Evolutionary conservation across 2,888 invertebrate genomes (phyloP).

Genomic region (Tenthredo distinguenda): DNA sequence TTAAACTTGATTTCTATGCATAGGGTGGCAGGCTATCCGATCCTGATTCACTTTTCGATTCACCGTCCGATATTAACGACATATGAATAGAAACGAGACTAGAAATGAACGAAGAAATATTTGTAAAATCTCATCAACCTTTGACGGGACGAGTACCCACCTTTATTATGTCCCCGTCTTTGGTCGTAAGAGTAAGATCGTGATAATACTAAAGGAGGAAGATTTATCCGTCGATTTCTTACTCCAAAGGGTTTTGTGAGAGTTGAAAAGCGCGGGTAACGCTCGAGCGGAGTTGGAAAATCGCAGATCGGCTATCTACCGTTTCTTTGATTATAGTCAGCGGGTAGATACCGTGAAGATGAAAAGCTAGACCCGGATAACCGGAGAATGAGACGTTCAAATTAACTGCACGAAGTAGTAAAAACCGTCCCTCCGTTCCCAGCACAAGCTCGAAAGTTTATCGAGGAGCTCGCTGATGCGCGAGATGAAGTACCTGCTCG

Average conservation of each 20-base stretch:
- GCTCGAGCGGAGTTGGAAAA: not conserved
- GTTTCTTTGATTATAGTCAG: conserved; percentile 26
- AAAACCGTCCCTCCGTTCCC: not conserved
- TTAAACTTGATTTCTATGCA: conserved; percentile 29
- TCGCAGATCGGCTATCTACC: conserved; percentile 25
- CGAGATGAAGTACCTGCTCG: not conserved
- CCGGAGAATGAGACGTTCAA: conserved; percentile 4
- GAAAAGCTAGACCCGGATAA: not conserved
- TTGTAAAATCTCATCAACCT: not conserved
- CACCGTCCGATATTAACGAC: not conserved
- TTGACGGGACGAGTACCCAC: not conserved
- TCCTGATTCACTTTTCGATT: not conserved
- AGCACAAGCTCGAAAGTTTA: conserved; percentile 14
- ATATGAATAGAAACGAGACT: not conserved
- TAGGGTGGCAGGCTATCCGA: not conserved
- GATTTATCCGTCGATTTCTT: conserved; percentile 11
- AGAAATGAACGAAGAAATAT: not conserved
- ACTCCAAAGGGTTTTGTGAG: not conserved
- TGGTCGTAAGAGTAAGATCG: not conserved
- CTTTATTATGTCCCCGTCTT: not conserved
- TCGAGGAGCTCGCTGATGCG: conserved; percentile 12
- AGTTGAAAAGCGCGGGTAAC: conserved; percentile 22
- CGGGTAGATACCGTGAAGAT: conserved; percentile 9
- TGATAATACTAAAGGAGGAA: not conserved
- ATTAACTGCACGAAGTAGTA: conserved; percentile 18